These are phyloP conservation scores for Athripsodes cinereus DNA, from an alignment of 2,888 invertebrate genomes.

Conservation along the genomic window DNA sequence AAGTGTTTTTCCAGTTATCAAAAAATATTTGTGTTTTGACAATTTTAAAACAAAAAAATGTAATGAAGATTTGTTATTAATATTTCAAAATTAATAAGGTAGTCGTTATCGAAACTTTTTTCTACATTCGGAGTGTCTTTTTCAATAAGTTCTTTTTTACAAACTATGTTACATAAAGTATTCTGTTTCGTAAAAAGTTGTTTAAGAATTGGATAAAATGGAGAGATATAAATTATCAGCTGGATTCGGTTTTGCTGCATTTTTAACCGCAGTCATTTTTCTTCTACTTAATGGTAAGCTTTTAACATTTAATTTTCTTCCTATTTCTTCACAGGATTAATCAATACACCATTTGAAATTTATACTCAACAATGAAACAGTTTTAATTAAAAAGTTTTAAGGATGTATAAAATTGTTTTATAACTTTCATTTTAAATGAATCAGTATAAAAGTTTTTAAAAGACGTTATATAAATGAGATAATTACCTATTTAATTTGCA, in stretches of 20 bases:
- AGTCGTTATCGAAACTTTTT: neutral
- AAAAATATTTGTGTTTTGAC: too few relatives aligned
- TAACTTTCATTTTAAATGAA: too few relatives aligned
- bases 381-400: too few relatives aligned
- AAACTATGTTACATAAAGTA: slow-evolving; percentile 8
- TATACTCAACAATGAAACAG: too few relatives aligned
- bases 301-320: neutral
- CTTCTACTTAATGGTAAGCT: slow-evolving; percentile 10
- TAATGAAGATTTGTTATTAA: too few relatives aligned
- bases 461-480: too few relatives aligned
- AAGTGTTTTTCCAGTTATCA: too few relatives aligned
- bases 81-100: too few relatives aligned
- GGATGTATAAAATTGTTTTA: too few relatives aligned
- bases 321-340: neutral
- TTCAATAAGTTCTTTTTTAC: neutral
- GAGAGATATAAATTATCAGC: slow-evolving; percentile 7
- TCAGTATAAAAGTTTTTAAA: too few relatives aligned
- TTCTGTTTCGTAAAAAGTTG: neutral
- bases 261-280: slow-evolving; percentile 10
- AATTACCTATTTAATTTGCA: too few relatives aligned
- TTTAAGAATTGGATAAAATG: slow-evolving; percentile 10
- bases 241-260: neutral
- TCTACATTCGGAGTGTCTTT: neutral
- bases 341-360: too few relatives aligned
- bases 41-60: neutral